Evolutionary conservation across 2,888 invertebrate species (phyloP).

Genomic region (Lydus trimaculatus): DNA sequence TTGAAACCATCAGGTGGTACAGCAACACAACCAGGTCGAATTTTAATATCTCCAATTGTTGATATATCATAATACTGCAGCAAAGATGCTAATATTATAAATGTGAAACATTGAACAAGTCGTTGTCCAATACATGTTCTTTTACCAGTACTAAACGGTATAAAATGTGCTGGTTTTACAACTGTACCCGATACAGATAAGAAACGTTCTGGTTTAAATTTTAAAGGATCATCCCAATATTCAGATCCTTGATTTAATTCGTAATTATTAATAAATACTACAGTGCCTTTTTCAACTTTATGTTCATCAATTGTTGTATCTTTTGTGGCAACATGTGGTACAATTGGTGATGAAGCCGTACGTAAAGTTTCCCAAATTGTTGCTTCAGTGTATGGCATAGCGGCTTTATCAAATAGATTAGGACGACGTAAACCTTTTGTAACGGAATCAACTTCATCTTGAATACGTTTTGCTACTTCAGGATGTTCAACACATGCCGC

Average conservation of each 20-base stretch:
- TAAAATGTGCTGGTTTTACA: slow-evolving; percentile 72
- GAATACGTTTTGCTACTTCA: slow-evolving; percentile 70
- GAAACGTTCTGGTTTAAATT: slow-evolving; percentile 81
- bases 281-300: slow-evolving; percentile 76
- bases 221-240: slow-evolving; percentile 76
- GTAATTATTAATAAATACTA: slow-evolving; percentile 86
- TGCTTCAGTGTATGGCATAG: slow-evolving; percentile 82
- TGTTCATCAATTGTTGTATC: slow-evolving; percentile 77
- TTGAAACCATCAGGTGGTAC: slow-evolving; percentile 76
- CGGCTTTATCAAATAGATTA: slow-evolving; percentile 70
- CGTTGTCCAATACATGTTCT: slow-evolving; percentile 87
- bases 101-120: slow-evolving; percentile 78
- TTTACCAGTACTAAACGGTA: slow-evolving; percentile 87
- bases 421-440: slow-evolving; percentile 66
- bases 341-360: slow-evolving; percentile 85
- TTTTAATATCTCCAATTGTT: slow-evolving; percentile 65
- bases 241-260: slow-evolving; percentile 76
- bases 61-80: slow-evolving; percentile 75
- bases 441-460: slow-evolving; percentile 71
- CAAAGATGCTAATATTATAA: slow-evolving; percentile 75
- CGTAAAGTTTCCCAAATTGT: slow-evolving; percentile 81
- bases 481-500: slow-evolving; percentile 74
- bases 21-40: slow-evolving; percentile 75
- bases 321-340: slow-evolving; percentile 86
- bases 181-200: slow-evolving; percentile 61